phyloP scores from a whole-genome alignment of 1,140 invertebrate species.

The Nylanderia fulva region DNA sequence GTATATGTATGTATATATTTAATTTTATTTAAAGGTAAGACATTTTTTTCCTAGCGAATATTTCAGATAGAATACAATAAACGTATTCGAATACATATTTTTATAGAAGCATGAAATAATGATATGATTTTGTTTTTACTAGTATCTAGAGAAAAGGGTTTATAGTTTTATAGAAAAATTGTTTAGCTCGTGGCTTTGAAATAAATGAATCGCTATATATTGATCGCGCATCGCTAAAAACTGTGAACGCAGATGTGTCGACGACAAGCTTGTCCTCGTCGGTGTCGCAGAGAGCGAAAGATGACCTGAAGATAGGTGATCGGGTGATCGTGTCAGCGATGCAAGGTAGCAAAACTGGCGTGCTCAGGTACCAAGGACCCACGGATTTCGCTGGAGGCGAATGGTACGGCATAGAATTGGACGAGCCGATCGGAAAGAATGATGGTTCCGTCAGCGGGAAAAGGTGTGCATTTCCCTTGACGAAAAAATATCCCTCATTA shows the following conservation, averaged over 20 bases:
- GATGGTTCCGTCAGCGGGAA: conserved; percentile 96
- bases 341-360: conserved; percentile 95
- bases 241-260: conserved; percentile 87
- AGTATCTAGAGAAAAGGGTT: not conserved
- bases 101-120: not conserved
- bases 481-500: conserved; percentile 61
- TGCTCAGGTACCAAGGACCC: conserved; percentile 93
- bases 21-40: not conserved
- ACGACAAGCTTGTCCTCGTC: conserved; percentile 87
- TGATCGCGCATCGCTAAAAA: conserved; percentile 41
- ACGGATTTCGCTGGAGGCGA: conserved; percentile 96
- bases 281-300: conserved; percentile 79
- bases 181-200: not conserved
- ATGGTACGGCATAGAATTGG: conserved; percentile 98
- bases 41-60: not conserved
- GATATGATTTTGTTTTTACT: not conserved
- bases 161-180: not conserved
- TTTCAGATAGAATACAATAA: not conserved
- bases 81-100: not conserved
- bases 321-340: conserved; percentile 95
- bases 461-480: conserved; percentile 86
- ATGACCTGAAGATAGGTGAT: conserved; percentile 93
- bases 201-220: conserved; percentile 19
- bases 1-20: too few relatives aligned
- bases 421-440: conserved; percentile 97